Evolutionary conservation across 2,113 vertebrate species (phyloP).

Genomic region (Podiceps cristatus): DNA sequence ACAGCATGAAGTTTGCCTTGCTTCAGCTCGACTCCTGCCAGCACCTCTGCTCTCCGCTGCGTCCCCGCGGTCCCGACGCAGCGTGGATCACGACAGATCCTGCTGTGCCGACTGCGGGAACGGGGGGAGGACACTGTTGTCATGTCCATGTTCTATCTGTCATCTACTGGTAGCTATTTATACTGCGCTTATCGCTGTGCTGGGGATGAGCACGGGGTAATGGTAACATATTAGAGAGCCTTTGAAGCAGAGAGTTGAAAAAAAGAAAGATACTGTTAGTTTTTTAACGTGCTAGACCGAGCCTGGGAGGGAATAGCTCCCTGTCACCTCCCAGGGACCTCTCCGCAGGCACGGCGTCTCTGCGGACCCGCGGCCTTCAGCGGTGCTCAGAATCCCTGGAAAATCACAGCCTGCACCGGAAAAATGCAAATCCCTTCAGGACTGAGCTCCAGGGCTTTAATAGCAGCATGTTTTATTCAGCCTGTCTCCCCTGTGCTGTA

Average conservation of each 20-base stretch:
- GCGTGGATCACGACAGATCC: not conserved
- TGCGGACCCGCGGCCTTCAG: not conserved
- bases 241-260: slow-evolving; percentile 9
- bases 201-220: slow-evolving; percentile 15
- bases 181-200: slow-evolving; percentile 34
- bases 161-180: slow-evolving; percentile 67
- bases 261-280: slow-evolving; percentile 18
- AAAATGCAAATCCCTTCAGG: not conserved
- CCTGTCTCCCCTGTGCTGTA: not conserved
- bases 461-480: slow-evolving; percentile 37
- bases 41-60: not conserved
- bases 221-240: not conserved
- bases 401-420: not conserved
- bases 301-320: slow-evolving; percentile 46
- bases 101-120: not conserved
- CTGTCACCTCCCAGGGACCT: not conserved
- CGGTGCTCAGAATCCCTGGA: not conserved
- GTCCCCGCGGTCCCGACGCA: not conserved
- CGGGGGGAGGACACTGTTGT: slow-evolving; percentile 39
- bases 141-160: slow-evolving; percentile 65
- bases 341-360: not conserved
- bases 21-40: not conserved
- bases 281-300: slow-evolving; percentile 55
- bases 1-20: not conserved
- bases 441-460: slow-evolving; percentile 2